Conservation (phyloP, 1,140 invertebrate genomes). For the Diprion similis region DNA sequence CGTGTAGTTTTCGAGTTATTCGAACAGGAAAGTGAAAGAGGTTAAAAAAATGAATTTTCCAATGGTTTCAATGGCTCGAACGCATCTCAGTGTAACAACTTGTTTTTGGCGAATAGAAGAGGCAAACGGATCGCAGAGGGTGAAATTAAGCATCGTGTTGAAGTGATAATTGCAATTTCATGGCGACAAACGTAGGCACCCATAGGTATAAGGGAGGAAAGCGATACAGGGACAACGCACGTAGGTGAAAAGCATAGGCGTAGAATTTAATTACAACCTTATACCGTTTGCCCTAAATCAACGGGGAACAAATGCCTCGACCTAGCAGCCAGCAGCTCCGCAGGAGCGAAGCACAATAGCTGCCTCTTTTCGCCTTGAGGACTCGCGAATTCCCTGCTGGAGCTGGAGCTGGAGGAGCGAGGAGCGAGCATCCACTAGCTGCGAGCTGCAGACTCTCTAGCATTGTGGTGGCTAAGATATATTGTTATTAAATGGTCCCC, state of each 20-base stretch:
- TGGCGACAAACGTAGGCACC: not conserved
- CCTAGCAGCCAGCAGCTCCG: not conserved
- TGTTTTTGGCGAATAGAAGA: too few species aligned
- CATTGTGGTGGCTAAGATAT: slow-evolving; percentile 55
- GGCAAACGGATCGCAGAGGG: too few species aligned
- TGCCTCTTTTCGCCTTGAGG: not conserved
- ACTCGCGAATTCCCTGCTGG: slow-evolving; percentile 18
- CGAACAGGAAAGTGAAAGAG: too few species aligned
- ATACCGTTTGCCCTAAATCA: slow-evolving; percentile 40
- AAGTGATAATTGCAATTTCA: not conserved
- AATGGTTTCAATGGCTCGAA: too few species aligned
- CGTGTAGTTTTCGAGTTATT: too few species aligned
- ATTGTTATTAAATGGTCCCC: slow-evolving; percentile 61
- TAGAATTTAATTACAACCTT: slow-evolving; percentile 39
- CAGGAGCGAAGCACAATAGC: slow-evolving; percentile 15
- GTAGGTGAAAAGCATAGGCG: not conserved
- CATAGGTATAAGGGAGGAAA: too few species aligned
- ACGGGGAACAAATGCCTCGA: slow-evolving; percentile 29
- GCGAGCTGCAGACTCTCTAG: slow-evolving; percentile 26
- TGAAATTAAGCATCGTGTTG: not conserved
- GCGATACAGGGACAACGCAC: too few species aligned
- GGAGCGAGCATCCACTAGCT: slow-evolving; percentile 13
- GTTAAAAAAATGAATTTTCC: too few species aligned
- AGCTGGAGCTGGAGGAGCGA: slow-evolving; percentile 6
- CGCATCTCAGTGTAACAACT: too few species aligned